phyloP scores from a whole-genome alignment of 2,888 invertebrate genomes.

The Campoletis raptor region DNA sequence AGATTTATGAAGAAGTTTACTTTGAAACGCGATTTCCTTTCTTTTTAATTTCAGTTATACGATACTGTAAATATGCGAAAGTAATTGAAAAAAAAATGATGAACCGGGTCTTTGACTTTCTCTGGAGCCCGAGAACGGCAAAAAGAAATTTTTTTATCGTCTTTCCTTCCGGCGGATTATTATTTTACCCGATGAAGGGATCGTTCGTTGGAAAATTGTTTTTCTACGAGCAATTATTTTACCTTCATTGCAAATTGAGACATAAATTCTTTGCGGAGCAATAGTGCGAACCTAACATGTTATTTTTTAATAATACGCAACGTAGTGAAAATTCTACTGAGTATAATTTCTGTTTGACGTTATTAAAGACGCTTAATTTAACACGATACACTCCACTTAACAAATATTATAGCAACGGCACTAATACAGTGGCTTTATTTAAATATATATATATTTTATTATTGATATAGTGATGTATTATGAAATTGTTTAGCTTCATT shows the following conservation, averaged over 20 bases:
- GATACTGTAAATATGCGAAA: not conserved
- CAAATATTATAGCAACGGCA: conserved; percentile 54
- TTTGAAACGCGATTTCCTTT: not conserved
- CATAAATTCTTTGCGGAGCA: conserved; percentile 73
- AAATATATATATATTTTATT: conserved; percentile 30
- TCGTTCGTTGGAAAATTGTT: conserved; percentile 72
- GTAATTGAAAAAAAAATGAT: not conserved
- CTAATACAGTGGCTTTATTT: conserved; percentile 20
- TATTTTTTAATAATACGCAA: conserved; percentile 42
- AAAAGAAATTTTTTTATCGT: conserved; percentile 31
- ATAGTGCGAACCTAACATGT: conserved; percentile 71
- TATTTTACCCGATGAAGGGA: conserved; percentile 55
- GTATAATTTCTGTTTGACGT: conserved; percentile 75
- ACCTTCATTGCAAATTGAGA: conserved; percentile 46
- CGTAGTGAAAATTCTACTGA: conserved; percentile 45
- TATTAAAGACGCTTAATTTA: conserved; percentile 78
- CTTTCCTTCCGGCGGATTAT: conserved; percentile 18
- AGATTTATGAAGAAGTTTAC: not conserved
- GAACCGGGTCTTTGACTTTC: conserved; percentile 30
- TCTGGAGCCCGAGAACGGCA: not conserved
- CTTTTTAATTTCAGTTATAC: not conserved
- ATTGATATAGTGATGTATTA: not conserved
- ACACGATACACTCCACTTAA: conserved; percentile 75
- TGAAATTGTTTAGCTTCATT: conserved; percentile 44
- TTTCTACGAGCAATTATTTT: conserved; percentile 48